phyloP scores from a whole-genome alignment of 2,797 vertebrate genomes.

The Acrossocheilus fasciatus region DNA sequence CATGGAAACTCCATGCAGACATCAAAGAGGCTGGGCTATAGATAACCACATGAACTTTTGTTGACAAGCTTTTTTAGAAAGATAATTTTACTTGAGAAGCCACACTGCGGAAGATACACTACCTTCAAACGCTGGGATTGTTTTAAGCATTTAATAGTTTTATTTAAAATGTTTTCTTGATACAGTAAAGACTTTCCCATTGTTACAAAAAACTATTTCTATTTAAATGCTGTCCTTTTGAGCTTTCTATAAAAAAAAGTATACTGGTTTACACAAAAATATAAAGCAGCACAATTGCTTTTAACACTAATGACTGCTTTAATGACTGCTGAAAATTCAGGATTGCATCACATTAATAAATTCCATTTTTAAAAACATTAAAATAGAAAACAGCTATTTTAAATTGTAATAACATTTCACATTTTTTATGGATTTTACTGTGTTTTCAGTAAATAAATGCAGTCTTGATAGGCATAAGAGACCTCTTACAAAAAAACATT shows the following conservation, averaged over 20 bases:
- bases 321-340: not conserved
- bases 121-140: not conserved
- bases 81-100: not conserved
- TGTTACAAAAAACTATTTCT: too few relatives aligned
- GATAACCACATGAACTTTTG: constrained; percentile 37
- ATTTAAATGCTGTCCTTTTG: too few relatives aligned
- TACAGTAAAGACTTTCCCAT: not conserved
- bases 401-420: not conserved
- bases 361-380: not conserved
- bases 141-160: not conserved
- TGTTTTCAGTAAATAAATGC: not conserved
- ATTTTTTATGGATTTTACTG: not conserved
- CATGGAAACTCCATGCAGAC: constrained; percentile 34
- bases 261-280: too few relatives aligned
- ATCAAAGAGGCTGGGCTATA: constrained; percentile 61
- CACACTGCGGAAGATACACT: not conserved
- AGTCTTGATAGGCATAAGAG: not conserved
- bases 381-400: not conserved
- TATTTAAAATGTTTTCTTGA: not conserved
- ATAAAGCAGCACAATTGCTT: too few relatives aligned
- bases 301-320: too few relatives aligned
- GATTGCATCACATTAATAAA: not conserved
- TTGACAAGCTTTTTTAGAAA: constrained; percentile 1
- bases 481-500: not conserved
- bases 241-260: too few relatives aligned